phyloP scores from a whole-genome alignment of 2,888 invertebrate species.

The Horisme vitalbata region DNA sequence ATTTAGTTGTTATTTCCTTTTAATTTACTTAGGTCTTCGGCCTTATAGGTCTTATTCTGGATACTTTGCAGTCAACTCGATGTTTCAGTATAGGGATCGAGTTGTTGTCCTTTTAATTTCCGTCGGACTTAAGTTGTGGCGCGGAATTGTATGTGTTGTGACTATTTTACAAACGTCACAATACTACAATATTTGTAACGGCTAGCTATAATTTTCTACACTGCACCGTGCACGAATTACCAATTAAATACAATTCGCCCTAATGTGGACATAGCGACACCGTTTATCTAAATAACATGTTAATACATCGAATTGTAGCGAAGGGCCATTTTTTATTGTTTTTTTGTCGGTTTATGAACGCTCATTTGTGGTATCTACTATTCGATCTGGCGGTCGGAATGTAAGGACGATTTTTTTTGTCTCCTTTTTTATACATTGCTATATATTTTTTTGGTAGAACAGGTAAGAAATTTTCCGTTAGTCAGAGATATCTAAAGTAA shows the following conservation, averaged over 20 bases:
- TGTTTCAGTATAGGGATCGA: too few species aligned
- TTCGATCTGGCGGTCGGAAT: conserved; percentile 50
- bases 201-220: conserved; percentile 28
- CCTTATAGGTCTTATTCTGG: too few species aligned
- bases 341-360: conserved; percentile 48
- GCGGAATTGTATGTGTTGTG: conserved; percentile 7
- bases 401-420: conserved; percentile 28
- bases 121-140: too few species aligned
- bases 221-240: conserved; percentile 31
- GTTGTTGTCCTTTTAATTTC: too few species aligned
- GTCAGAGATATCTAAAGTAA: too few species aligned
- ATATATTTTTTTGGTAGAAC: too few species aligned
- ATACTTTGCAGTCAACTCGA: too few species aligned
- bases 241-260: conserved; percentile 32
- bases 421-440: too few species aligned
- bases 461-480: too few species aligned
- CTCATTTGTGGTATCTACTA: conserved; percentile 58
- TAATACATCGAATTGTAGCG: conserved; percentile 44
- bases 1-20: too few species aligned
- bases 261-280: conserved; percentile 47
- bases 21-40: too few species aligned
- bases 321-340: conserved; percentile 51
- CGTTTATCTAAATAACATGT: conserved; percentile 72
- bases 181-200: conserved; percentile 20
- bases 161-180: conserved; percentile 10